Conservation (phyloP, 2,113 vertebrate genomes). For the Bubo blakistoni region DNA sequence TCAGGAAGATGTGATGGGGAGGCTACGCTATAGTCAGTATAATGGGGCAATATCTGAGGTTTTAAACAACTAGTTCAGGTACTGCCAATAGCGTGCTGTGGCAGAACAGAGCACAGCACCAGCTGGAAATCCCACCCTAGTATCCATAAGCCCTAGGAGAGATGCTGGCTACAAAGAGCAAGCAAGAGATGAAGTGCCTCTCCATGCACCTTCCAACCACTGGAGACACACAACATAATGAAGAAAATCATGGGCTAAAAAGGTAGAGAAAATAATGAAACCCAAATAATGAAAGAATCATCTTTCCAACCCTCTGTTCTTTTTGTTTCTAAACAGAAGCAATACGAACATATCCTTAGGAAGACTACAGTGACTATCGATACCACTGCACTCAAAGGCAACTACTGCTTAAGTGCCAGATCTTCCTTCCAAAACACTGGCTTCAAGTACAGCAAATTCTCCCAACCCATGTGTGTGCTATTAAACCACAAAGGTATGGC, state of each 20-base stretch:
- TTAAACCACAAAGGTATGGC: slow-evolving; percentile 22
- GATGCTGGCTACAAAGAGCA: background rate
- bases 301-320: background rate
- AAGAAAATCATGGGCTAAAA: background rate
- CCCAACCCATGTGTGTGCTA: background rate
- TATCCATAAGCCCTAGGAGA: background rate
- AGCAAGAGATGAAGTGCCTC: background rate
- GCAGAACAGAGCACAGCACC: background rate
- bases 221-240: background rate
- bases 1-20: background rate
- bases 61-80: background rate
- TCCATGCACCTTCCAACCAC: background rate
- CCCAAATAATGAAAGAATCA: background rate
- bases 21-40: background rate
- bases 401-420: slow-evolving; percentile 57
- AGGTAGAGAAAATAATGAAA: background rate
- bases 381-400: background rate
- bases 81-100: background rate
- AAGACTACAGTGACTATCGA: background rate
- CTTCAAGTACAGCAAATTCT: slow-evolving; percentile 41
- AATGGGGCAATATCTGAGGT: background rate
- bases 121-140: background rate
- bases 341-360: background rate
- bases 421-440: background rate
- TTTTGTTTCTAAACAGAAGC: slow-evolving; percentile 11